Conservation (phyloP, 1,140 invertebrate species). For the Leptinotarsa undecemlineata region DNA sequence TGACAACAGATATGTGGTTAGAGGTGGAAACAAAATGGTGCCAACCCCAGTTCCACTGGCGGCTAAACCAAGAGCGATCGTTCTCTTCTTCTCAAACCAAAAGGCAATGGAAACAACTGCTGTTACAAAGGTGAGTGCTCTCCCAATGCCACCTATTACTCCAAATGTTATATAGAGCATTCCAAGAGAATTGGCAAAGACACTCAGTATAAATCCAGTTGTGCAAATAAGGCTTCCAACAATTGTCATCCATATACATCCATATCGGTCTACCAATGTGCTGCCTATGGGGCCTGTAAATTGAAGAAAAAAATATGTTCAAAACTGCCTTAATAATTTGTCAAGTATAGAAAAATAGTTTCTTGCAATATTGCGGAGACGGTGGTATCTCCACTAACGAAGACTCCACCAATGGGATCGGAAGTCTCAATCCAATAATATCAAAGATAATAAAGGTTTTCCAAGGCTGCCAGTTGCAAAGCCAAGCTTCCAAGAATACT, state of each 20-base stretch:
- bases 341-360: too few relatives aligned
- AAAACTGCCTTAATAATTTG: too few relatives aligned
- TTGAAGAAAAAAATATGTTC: too few relatives aligned
- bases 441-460: too few relatives aligned
- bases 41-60: slow-evolving; percentile 88
- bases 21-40: slow-evolving; percentile 81
- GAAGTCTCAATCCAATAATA: too few relatives aligned
- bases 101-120: slow-evolving; percentile 91
- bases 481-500: too few relatives aligned
- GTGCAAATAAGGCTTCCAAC: slow-evolving; percentile 75
- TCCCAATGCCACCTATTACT: slow-evolving; percentile 77
- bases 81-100: slow-evolving; percentile 93
- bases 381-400: too few relatives aligned
- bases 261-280: slow-evolving; percentile 83
- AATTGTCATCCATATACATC: slow-evolving; percentile 83
- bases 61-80: slow-evolving; percentile 88
- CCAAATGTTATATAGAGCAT: slow-evolving; percentile 86
- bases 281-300: slow-evolving; percentile 78
- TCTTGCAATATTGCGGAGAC: too few relatives aligned
- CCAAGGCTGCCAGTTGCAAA: too few relatives aligned
- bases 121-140: slow-evolving; percentile 86
- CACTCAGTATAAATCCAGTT: slow-evolving; percentile 77
- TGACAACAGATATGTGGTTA: slow-evolving; percentile 75
- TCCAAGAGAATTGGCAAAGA: slow-evolving; percentile 71
- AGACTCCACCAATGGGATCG: too few relatives aligned